Conservation (phyloP, 2,113 vertebrate genomes). For the Pelvicachromis taeniatus region DNA sequence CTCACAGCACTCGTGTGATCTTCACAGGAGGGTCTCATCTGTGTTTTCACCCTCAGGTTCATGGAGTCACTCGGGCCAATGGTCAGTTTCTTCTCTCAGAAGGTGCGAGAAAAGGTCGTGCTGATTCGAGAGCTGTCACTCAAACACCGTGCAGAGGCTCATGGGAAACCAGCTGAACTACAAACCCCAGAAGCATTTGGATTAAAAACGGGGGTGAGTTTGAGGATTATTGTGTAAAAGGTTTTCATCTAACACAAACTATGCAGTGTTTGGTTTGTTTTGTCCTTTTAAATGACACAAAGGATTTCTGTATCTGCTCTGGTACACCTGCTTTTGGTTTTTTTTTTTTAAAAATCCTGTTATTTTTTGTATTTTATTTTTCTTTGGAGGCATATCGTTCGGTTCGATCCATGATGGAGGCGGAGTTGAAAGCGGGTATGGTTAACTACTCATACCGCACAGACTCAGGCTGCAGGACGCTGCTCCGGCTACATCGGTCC, state of each 20-base stretch:
- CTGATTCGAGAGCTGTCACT: conserved; percentile 43
- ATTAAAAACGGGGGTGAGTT: background rate
- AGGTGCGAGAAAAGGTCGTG: conserved; percentile 39
- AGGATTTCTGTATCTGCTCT: background rate
- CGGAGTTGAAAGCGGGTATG: conserved; percentile 31
- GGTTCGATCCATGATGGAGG: conserved; percentile 44
- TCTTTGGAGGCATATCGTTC: conserved; percentile 36
- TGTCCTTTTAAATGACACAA: background rate
- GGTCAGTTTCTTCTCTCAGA: conserved; percentile 61
- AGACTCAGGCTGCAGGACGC: conserved; percentile 52
- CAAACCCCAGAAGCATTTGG: background rate
- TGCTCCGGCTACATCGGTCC: conserved; percentile 58
- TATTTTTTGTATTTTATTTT: background rate
- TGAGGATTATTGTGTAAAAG: background rate
- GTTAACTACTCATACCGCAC: conserved; percentile 30
- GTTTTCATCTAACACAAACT: background rate
- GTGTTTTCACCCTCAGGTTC: conserved; percentile 28
- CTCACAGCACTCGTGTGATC: background rate
- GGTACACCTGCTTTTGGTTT: background rate
- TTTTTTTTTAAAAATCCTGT: too few relatives aligned
- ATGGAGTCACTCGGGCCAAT: conserved; percentile 64
- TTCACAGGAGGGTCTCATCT: background rate
- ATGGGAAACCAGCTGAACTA: background rate
- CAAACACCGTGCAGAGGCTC: background rate
- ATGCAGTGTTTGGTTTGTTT: background rate